These are phyloP conservation scores for Potamilus streckersoni DNA, from an alignment of 1,140 invertebrate genomes.

Conservation along the genomic window DNA sequence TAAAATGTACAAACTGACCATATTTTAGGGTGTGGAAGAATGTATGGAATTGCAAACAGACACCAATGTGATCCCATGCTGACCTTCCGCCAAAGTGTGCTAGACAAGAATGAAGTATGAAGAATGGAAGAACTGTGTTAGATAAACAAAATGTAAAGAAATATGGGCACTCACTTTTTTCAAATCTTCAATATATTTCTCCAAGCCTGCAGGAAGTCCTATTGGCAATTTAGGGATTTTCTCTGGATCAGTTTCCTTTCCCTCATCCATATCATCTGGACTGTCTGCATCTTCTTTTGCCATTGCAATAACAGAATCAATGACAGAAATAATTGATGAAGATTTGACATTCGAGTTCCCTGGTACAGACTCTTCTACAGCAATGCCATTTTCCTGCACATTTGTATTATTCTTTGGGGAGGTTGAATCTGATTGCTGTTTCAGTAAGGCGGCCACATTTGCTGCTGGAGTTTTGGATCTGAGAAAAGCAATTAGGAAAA, in stretches of 20 bases:
- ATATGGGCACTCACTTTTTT: conserved; percentile 67
- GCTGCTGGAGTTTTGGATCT: conserved; percentile 16
- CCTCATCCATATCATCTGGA: conserved; percentile 27
- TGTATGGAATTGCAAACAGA: too few relatives aligned
- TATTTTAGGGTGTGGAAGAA: too few relatives aligned
- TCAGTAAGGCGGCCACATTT: conserved; percentile 67
- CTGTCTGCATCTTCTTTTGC: conserved; percentile 37
- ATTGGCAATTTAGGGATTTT: conserved; percentile 72
- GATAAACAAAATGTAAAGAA: background rate
- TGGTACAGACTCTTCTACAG: too few relatives aligned
- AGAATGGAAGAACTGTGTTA: too few relatives aligned
- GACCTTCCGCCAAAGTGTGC: too few relatives aligned
- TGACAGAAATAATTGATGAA: conserved; percentile 13
- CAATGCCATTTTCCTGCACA: too few relatives aligned
- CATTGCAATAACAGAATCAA: conserved; percentile 42
- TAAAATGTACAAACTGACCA: too few relatives aligned
- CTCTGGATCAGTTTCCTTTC: conserved; percentile 37
- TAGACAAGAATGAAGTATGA: too few relatives aligned
- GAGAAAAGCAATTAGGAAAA: too few relatives aligned
- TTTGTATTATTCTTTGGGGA: background rate
- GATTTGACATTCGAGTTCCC: too few relatives aligned
- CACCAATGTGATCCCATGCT: too few relatives aligned
- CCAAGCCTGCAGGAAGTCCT: conserved; percentile 72
- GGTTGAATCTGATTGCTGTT: conserved; percentile 53
- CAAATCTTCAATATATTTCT: conserved; percentile 72